Percentiles rank a stretch among this genome's conserved stretches.
phyloP scores from a whole-genome alignment of 1,140 invertebrate genomes.

The Idris sp. region DNA sequence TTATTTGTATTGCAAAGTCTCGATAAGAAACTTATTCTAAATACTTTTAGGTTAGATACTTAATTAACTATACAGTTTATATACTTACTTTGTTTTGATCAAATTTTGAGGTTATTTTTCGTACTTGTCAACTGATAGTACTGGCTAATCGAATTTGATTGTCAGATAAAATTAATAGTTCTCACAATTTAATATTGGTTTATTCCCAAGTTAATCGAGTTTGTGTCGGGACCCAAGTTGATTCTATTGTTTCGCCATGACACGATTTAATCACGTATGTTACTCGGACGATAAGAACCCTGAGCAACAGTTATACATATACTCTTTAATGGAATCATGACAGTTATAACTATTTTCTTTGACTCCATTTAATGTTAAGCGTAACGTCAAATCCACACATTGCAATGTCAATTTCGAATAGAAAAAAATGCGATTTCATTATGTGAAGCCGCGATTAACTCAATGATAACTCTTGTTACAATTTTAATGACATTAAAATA shows the following conservation, averaged over 20 bases:
- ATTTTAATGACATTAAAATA: conserved; percentile 2
- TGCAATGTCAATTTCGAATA: conserved; percentile 26
- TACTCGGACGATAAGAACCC: conserved; percentile 29
- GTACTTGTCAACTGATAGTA: too few species aligned
- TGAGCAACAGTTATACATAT: conserved; percentile 40
- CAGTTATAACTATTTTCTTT: conserved; percentile 58
- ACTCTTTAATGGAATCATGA: conserved; percentile 50
- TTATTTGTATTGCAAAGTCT: too few species aligned
- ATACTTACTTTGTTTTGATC: too few species aligned
- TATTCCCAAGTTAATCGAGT: conserved; percentile 23
- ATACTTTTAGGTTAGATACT: too few species aligned
- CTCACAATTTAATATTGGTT: conserved; percentile 22
- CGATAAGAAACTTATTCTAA: too few species aligned
- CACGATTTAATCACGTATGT: conserved; percentile 33
- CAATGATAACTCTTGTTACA: conserved; percentile 22
- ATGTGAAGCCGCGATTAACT: conserved; percentile 19
- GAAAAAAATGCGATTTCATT: conserved; percentile 28
- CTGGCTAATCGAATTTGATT: too few species aligned
- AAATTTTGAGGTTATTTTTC: too few species aligned
- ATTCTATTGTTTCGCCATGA: conserved; percentile 39
- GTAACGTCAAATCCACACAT: conserved; percentile 7
- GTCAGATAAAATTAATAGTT: too few species aligned
- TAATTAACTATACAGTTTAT: too few species aligned
- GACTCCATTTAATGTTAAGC: conserved; percentile 30
- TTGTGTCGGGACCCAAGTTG: conserved; percentile 14